Evolutionary conservation across 2,113 vertebrate species (phyloP).

Genomic region (Triplophysa siluroides): DNA sequence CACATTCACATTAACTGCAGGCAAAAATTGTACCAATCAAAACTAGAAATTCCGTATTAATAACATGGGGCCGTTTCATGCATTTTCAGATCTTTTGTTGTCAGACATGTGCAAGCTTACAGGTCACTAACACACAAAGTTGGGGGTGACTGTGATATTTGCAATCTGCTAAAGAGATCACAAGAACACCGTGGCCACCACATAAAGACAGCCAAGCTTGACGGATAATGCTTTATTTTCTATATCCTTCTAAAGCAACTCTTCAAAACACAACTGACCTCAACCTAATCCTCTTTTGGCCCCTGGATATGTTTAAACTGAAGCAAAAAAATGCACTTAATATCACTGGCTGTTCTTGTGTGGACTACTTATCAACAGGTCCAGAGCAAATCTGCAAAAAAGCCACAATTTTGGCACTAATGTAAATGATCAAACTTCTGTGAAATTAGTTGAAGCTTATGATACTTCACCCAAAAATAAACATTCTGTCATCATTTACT

Average conservation of each 20-base stretch:
- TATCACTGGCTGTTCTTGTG: neutral
- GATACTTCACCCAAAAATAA: no score
- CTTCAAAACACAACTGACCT: constrained; percentile 47
- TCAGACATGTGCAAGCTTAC: constrained; percentile 51
- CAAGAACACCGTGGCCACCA: constrained; percentile 45
- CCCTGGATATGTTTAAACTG: constrained; percentile 36
- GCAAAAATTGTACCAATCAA: constrained; percentile 27
- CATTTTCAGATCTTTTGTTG: constrained; percentile 31
- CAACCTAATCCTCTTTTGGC: constrained; percentile 56
- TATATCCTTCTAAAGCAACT: constrained; percentile 46
- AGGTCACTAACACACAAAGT: constrained; percentile 54
- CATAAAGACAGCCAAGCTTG: constrained; percentile 44
- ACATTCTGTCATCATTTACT: no score
- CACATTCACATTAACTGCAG: neutral
- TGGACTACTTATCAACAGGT: neutral
- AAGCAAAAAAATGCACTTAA: constrained; percentile 17
- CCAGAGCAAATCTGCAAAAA: neutral
- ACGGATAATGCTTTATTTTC: constrained; percentile 42
- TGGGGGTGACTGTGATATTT: constrained; percentile 41
- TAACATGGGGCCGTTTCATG: constrained; percentile 31
- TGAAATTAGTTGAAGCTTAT: no score
- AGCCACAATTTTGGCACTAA: neutral
- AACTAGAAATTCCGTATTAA: constrained; percentile 37
- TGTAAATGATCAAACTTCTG: no score
- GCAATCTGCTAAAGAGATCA: constrained; percentile 59